Conservation (phyloP, 2,888 invertebrate genomes). For the Epiblema foenella region DNA sequence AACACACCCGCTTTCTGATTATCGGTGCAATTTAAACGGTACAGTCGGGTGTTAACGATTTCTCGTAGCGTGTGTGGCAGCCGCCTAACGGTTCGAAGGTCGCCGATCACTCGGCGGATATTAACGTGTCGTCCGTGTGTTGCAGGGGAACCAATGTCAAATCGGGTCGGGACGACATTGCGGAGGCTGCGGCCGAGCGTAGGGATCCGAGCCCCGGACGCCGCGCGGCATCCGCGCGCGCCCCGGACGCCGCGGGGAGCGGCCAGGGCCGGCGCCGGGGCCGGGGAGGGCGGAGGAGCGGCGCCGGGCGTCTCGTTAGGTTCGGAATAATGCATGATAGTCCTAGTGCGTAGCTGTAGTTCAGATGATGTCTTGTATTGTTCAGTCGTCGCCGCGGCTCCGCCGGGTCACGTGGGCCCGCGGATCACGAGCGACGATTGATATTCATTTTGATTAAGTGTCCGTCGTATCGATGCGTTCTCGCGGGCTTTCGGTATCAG, state of each 20-base stretch:
- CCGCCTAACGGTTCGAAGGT: no score
- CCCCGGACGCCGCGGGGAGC: neutral
- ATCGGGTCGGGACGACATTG: constrained; percentile 81
- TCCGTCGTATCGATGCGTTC: constrained; percentile 19
- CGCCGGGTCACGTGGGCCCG: no score
- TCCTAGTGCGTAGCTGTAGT: constrained; percentile 68
- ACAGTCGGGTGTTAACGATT: no score
- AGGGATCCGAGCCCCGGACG: constrained; percentile 54
- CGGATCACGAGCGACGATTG: no score
- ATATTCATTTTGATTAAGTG: constrained; percentile 17
- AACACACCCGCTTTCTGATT: no score
- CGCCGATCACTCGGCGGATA: neutral
- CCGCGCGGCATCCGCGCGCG: no score
- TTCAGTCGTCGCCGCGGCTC: constrained; percentile 32
- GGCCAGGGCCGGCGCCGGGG: constrained; percentile 35
- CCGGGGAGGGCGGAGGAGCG: constrained; percentile 41
- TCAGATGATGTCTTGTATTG: constrained; percentile 53
- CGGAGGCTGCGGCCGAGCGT: constrained; percentile 59
- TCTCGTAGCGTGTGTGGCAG: no score
- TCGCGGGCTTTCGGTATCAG: constrained; percentile 10
- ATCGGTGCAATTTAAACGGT: no score
- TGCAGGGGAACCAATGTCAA: constrained; percentile 80
- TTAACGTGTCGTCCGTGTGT: constrained; percentile 32
- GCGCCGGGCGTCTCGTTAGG: constrained; percentile 49
- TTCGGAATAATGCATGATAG: constrained; percentile 71